Percentiles rank a stretch among this genome's conserved stretches.
Evolutionary conservation across 2,888 invertebrate species (phyloP).

Genomic region (Drosophila acutilabella): DNA sequence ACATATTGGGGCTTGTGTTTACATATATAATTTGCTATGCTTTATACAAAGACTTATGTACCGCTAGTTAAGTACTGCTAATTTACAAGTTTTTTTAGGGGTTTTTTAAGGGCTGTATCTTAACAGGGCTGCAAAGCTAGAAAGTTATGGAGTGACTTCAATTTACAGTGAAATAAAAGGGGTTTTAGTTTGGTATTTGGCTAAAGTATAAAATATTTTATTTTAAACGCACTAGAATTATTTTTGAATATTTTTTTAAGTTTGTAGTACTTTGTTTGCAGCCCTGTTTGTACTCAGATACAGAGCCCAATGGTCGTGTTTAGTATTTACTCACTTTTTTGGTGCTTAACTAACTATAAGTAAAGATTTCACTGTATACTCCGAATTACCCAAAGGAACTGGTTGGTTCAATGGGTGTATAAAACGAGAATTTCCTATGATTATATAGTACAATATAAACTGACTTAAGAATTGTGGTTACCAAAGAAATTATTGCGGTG

Average conservation of each 20-base stretch:
- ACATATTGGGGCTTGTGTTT: conserved; percentile 63
- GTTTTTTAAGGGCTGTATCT: not conserved
- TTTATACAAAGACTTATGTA: conserved; percentile 71
- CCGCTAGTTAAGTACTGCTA: conserved; percentile 71
- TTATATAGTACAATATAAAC: conserved; percentile 26
- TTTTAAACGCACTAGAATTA: not conserved
- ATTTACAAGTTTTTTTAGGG: conserved; percentile 54
- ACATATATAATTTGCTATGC: conserved; percentile 61
- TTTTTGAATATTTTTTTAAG: not conserved
- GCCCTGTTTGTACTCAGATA: conserved; percentile 8
- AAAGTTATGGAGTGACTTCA: too few species aligned
- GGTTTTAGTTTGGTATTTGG: too few species aligned
- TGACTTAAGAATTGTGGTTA: conserved; percentile 23
- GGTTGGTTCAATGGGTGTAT: conserved; percentile 21
- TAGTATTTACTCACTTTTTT: not conserved
- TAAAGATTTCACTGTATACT: conserved; percentile 83
- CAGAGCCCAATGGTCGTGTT: conserved; percentile 48
- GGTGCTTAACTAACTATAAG: conserved; percentile 69
- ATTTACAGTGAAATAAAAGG: too few species aligned
- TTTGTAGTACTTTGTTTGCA: conserved; percentile 3
- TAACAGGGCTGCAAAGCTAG: not conserved
- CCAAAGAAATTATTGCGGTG: conserved; percentile 35
- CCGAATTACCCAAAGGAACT: conserved; percentile 76
- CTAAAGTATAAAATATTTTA: not conserved
- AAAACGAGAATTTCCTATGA: conserved; percentile 35